These are phyloP conservation scores for Syrista parreyssii DNA, from an alignment of 2,888 invertebrate genomes.

Conservation along the genomic window DNA sequence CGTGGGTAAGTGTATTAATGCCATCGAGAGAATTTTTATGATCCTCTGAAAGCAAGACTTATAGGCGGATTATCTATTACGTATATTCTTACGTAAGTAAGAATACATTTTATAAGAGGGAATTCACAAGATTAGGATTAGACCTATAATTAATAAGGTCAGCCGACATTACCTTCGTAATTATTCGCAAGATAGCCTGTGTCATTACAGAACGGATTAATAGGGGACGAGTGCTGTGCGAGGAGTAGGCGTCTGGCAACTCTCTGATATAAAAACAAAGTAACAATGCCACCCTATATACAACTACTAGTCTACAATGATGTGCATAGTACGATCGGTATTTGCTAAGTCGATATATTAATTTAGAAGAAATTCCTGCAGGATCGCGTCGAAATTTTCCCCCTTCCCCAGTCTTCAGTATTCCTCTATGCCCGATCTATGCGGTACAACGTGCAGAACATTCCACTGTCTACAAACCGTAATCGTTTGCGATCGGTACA, in stretches of 20 bases:
- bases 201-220: neutral
- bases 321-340: slow-evolving; percentile 7
- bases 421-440: too few species aligned
- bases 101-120: neutral
- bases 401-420: neutral
- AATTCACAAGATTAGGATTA: neutral
- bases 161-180: too few species aligned
- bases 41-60: neutral
- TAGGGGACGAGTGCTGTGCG: neutral
- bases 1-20: slow-evolving; percentile 72
- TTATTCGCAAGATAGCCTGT: neutral
- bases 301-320: slow-evolving; percentile 2
- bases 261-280: too few species aligned
- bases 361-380: slow-evolving; percentile 7
- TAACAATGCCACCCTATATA: too few species aligned
- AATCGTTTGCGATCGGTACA: neutral
- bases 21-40: neutral
- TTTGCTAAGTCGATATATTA: slow-evolving; percentile 5
- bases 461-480: neutral
- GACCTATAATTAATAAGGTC: too few species aligned
- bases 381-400: neutral
- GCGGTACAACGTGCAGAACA: neutral
- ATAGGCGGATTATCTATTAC: neutral
- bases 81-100: neutral
- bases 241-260: too few species aligned